These are phyloP conservation scores for Echinometra lucunter DNA, from an alignment of 53 echinoderm and acorn worm species.

Conservation along the genomic window DNA sequence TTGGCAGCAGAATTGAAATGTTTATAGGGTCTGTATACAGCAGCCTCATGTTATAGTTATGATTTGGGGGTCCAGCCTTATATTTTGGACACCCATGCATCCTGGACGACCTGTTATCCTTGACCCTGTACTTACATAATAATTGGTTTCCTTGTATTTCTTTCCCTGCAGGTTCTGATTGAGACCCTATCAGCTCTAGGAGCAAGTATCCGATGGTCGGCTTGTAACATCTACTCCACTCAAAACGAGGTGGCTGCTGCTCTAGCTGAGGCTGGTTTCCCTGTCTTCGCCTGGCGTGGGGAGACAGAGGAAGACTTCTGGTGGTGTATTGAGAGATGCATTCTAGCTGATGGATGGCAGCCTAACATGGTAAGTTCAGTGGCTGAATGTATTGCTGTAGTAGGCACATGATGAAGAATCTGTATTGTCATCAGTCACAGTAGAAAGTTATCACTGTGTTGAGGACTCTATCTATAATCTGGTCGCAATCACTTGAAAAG, in stretches of 20 bases:
- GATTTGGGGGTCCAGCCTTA: too few relatives aligned
- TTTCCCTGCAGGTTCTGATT: conserved; percentile 82
- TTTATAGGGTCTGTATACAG: too few relatives aligned
- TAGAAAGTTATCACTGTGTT: background rate
- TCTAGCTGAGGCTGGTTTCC: conserved; percentile 94
- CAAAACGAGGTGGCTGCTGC: conserved; percentile 99
- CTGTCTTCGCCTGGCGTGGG: conserved; percentile 96
- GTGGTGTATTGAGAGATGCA: conserved; percentile 99
- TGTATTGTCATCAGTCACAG: background rate
- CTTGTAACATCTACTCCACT: conserved; percentile 99
- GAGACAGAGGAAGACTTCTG: conserved; percentile 98
- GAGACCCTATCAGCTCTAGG: conserved; percentile 91
- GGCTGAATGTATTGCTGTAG: too few relatives aligned
- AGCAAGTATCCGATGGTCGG: conserved; percentile 92
- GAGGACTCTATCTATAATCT: background rate
- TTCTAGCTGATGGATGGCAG: conserved; percentile 94
- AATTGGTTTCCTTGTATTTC: background rate
- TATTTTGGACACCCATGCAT: too few relatives aligned
- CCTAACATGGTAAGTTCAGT: conserved; percentile 91
- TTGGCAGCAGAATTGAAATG: too few relatives aligned
- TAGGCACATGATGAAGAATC: background rate
- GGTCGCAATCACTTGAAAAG: too few relatives aligned
- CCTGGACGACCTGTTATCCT: too few relatives aligned
- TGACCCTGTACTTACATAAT: too few relatives aligned
- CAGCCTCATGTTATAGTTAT: too few relatives aligned